These are phyloP conservation scores for Euspilapteryx auroguttella DNA, from an alignment of 2,888 invertebrate genomes.

Conservation along the genomic window DNA sequence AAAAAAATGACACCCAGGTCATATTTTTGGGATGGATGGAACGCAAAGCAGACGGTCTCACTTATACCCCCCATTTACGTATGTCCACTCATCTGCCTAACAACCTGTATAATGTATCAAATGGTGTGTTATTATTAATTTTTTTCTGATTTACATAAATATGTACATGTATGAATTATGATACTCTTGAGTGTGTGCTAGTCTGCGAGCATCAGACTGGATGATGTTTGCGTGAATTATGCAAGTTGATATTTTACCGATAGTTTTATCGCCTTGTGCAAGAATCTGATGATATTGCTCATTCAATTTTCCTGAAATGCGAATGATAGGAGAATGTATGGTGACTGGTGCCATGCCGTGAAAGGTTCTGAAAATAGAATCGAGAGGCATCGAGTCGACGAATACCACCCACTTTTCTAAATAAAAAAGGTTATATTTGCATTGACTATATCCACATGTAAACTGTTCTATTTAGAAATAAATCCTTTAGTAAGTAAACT, in stretches of 20 bases:
- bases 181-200: slow-evolving; percentile 39
- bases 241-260: slow-evolving; percentile 27
- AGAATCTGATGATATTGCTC: slow-evolving; percentile 1
- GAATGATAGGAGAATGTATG: slow-evolving; percentile 58
- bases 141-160: slow-evolving; percentile 1
- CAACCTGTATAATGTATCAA: too few relatives aligned
- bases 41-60: too few relatives aligned
- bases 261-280: neutral
- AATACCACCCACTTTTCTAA: slow-evolving; percentile 61
- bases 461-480: too few relatives aligned
- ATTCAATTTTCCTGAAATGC: too few relatives aligned
- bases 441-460: too few relatives aligned
- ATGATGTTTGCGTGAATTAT: slow-evolving; percentile 58
- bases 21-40: too few relatives aligned
- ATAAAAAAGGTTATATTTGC: too few relatives aligned
- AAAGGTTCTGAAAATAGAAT: slow-evolving; percentile 58
- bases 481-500: too few relatives aligned
- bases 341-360: slow-evolving; percentile 61
- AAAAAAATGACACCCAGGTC: too few relatives aligned
- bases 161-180: slow-evolving; percentile 2
- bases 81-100: too few relatives aligned
- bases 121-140: too few relatives aligned
- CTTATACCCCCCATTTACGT: too few relatives aligned
- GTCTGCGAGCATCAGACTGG: slow-evolving; percentile 59
- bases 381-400: slow-evolving; percentile 53